phyloP scores from a whole-genome alignment of 2,888 invertebrate species.

The Aplocera efformata region DNA sequence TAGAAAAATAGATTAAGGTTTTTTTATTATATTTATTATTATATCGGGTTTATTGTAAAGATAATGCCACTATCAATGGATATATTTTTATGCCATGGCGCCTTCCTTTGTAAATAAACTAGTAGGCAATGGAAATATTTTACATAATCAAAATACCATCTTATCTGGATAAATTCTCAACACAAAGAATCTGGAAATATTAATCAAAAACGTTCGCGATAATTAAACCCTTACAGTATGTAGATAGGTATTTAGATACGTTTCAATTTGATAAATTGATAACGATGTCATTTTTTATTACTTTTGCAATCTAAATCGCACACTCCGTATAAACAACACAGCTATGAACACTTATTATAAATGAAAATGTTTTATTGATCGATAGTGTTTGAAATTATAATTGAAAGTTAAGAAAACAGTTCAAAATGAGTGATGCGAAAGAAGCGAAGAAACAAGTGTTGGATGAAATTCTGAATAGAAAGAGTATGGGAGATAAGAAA shows the following conservation, averaged over 20 bases:
- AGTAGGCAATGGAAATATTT: background rate
- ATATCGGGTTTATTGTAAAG: too few species aligned
- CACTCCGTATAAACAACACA: constrained; percentile 33
- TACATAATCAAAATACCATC: background rate
- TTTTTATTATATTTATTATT: too few species aligned
- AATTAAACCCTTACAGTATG: constrained; percentile 46
- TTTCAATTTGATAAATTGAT: constrained; percentile 50
- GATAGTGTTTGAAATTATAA: constrained; percentile 2
- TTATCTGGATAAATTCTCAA: constrained; percentile 6
- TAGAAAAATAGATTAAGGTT: too few species aligned
- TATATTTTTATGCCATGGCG: too few species aligned
- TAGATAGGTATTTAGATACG: constrained; percentile 41
- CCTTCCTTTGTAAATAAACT: too few species aligned
- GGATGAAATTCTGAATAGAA: constrained; percentile 56
- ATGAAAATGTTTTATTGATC: background rate
- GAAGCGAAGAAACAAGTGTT: constrained; percentile 43
- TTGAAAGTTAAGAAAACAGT: constrained; percentile 10
- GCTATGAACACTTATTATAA: background rate
- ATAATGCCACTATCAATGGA: too few species aligned
- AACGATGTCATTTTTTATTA: constrained; percentile 54
- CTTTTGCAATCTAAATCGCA: constrained; percentile 65
- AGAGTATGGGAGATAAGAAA: constrained; percentile 60
- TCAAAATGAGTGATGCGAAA: constrained; percentile 46
- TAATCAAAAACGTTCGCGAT: constrained; percentile 34
- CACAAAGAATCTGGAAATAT: constrained; percentile 26